Base-by-base conservation (phyloP, 2,113 vertebrate species). In the Uropsilus gracilis region DNA sequence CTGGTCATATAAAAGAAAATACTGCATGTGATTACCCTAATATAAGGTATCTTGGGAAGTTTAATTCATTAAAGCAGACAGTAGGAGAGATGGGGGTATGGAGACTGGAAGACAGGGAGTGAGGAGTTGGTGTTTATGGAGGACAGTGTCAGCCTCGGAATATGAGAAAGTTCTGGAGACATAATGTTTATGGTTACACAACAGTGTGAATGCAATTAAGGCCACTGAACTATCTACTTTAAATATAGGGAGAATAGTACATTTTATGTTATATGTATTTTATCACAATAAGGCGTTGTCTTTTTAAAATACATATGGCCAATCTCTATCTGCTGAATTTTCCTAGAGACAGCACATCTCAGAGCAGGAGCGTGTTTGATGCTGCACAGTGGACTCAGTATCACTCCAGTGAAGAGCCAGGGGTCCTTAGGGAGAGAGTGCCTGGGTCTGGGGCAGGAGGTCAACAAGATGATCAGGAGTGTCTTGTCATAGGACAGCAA, bases 61-160 rank as follows among this genome's bases (percentile, higher is more conserved):
- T 20, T 22, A 55, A 55, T 55, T 55, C 53, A 55, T 13, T n/a
- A n/a, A n/a, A 16, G 44, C n/a, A 42, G 64, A 46, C 12, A 80
- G 1, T 34, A 10, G 32, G 0, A 46, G n/a, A 57, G 55, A 32
- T 4, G n/a, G n/a, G n/a, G n/a, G n/a, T n/a, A n/a, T n/a, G n/a
- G n/a, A n/a, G n/a, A n/a, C n/a, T n/a, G 44, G 14, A 3, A 61
- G n/a, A 37, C 22, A 30, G 42, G 32, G 34, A 12, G 20, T 0
- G 3, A 3, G 20, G 9, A 78, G 34, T 12, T 32, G 26, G 34
- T n/a, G 46, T 57, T 50, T 61, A 37, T 22, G 20, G 53, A 55
- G 53, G 53, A 55, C 18, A 55, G 53, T 6, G 20, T 55, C 53
- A 55, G 18, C 22, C 20, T 22, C 6, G 53, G 53, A 55, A 24